Evolutionary conservation across 2,888 invertebrate genomes (phyloP), one percentile per base, ranked within the genome.

Genomic region (Theristus sp.): DNA sequence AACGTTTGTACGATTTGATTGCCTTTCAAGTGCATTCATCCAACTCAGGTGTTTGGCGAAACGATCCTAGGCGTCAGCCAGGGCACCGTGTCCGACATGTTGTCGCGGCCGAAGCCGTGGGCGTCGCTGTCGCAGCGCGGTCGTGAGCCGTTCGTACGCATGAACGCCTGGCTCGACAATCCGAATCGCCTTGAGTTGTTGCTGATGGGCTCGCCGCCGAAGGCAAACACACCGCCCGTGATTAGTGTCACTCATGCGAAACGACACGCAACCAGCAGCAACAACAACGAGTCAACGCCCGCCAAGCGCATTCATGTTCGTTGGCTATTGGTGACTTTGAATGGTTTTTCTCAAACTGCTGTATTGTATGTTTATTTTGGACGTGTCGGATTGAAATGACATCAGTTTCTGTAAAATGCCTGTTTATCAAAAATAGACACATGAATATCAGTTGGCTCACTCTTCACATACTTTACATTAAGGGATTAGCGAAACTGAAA

Each of bases 61-160:
- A 91, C 90, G 0, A 93, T 98, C 2, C 80, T 98, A 22, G 94
- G 93, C 0, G 80, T 96, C 30, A 91, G 91, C 0, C 94, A 96
- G 77, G 65, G 76, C 46, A 74, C 94, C 1, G 94, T 94, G 20
- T 93, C 91, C 71, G 98, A 98, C 76, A 80, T 98, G 64, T 81
- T 98, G 10, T 91, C 93, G 63, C 94, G 94, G 75, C 96, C 96
- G 2, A 96, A 96, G 72, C 94, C 94, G 0, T 96, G 96, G 94
- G 91, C 91, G 74, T 91, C 94, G 91, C 81, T 96, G 60, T 93
- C 91, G 73, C 90, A 93, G 74, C 94, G 94, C 75, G 96, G 96
- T 0, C 81, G 94, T 31, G 96, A 96, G 73, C 90, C 91, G 0
- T 91, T 91, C 77, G 89, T 91, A 66, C 81, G 90, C 59, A 91